phyloP scores from a whole-genome alignment of 2,797 vertebrate species.

The Danio jaintianensis region DNA sequence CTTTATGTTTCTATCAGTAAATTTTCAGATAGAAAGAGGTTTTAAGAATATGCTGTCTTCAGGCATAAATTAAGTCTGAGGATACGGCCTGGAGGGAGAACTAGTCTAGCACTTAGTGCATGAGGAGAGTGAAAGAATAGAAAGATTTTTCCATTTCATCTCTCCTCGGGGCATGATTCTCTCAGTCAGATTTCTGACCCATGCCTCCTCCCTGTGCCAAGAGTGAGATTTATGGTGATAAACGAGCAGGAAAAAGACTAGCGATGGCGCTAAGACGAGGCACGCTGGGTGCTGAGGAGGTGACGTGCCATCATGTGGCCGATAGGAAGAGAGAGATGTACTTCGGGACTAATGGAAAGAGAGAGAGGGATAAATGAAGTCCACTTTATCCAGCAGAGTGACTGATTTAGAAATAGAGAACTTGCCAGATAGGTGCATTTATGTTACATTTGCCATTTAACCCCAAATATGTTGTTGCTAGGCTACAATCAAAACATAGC shows the following conservation, averaged over 20 bases:
- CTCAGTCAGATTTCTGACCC: constrained; percentile 44
- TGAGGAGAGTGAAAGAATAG: constrained; percentile 37
- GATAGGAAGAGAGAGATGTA: constrained; percentile 9
- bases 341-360: constrained; percentile 28
- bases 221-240: constrained; percentile 49
- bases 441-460: constrained; percentile 57
- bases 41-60: constrained; percentile 43
- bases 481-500: constrained; percentile 56
- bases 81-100: constrained; percentile 37
- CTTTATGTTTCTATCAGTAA: background rate
- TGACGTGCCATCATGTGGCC: background rate
- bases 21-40: constrained; percentile 3
- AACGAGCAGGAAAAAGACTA: constrained; percentile 40
- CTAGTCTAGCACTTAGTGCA: constrained; percentile 38
- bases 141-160: constrained; percentile 51
- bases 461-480: constrained; percentile 60
- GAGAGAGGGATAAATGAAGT: constrained; percentile 13
- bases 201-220: constrained; percentile 26
- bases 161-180: constrained; percentile 30
- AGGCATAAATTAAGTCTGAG: constrained; percentile 38
- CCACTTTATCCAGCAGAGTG: constrained; percentile 11
- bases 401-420: constrained; percentile 45
- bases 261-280: constrained; percentile 13
- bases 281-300: constrained; percentile 11
- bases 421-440: constrained; percentile 50